Base-by-base conservation (phyloP, 2,888 invertebrate species). In the Caradrina kadenii region DNA sequence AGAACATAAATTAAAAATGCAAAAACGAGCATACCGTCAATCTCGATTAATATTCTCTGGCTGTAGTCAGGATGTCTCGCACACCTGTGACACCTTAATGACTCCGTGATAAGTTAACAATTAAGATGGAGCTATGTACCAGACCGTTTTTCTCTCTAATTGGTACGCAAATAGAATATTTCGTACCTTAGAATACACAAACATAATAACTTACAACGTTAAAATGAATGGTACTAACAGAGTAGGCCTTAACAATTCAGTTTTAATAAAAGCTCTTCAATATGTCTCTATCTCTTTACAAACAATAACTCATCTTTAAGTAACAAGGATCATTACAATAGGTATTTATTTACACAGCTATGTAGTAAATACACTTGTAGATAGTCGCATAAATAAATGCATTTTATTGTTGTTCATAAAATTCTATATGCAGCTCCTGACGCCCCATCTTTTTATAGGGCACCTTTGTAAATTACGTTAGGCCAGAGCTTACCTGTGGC, bases 391-490 rank as follows among this genome's bases (percentile, higher is more conserved):
- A 84, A 87, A 85, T 86, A 86, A 86, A 79, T 73, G 69, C 67
- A 79, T 76, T 88, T 88, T 86, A 88, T 85, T 85, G 79, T 87
- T 82, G 82, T 85, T 86, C 74, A 86, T 87, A 87, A 87, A 88
- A 86, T 80, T 82, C 75, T 86, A 86, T 80, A 83, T 76, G 73
- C 69, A 73, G 81, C 85, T 87, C 73, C 87, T 81, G 82, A 87
- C 81, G 85, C 80, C 73, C 77, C 83, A 84, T 85, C 83, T 91
- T 91, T 90, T 91, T 90, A 89, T 89, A 87, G 84, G 83, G 81
- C 83, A 86, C 84, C 83, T 86, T 80, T 79, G 84, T 92, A 88
- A 92, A 90, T 92, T 89, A 90, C 86, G 86, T 88, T 87, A 89
- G 86, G 87, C 86, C 84, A 88, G 84, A 86, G 82, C 85, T 87